Evolutionary conservation across 64 coral and sea anemone species (phyloP).

Genomic region (Pocillopora damicornis): DNA sequence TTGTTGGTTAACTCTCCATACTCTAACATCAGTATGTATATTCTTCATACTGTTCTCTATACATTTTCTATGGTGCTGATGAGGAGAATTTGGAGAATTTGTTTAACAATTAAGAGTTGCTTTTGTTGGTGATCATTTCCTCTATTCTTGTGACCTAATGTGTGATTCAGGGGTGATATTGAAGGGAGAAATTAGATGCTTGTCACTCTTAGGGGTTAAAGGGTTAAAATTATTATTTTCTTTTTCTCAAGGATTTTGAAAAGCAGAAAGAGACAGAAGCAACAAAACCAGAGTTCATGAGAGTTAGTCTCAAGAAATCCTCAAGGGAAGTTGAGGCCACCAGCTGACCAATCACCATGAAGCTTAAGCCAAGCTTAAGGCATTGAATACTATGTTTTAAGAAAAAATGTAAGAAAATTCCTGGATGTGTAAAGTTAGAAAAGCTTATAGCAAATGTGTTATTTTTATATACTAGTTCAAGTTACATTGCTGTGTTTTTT

Average conservation of each 20-base stretch:
- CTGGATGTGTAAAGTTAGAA: neutral
- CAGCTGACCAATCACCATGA: conserved; percentile 54
- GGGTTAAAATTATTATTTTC: neutral
- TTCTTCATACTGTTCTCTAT: too few species aligned
- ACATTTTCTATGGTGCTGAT: too few species aligned
- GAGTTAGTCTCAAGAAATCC: conserved; percentile 84
- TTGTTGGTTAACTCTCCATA: too few species aligned
- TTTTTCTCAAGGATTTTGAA: conserved; percentile 18
- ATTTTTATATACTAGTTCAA: neutral
- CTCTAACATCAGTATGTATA: too few species aligned
- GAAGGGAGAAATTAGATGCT: too few species aligned
- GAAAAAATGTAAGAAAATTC: neutral
- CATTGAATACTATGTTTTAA: neutral
- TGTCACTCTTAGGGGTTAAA: too few species aligned
- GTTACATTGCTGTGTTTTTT: neutral
- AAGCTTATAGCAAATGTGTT: neutral
- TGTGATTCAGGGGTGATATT: too few species aligned
- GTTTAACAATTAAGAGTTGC: neutral
- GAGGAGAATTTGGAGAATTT: too few species aligned
- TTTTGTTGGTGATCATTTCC: neutral
- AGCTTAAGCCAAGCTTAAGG: neutral
- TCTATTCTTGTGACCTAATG: too few species aligned
- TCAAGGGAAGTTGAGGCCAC: conserved; percentile 55
- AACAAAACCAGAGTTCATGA: conserved; percentile 90
- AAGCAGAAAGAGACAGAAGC: conserved; percentile 51